A percentile compares a stretch with the other conserved stretches of the same genome.
These are phyloP conservation scores for Rhaphigaster nebulosa DNA, from an alignment of 2,888 invertebrate species.

Conservation along the genomic window DNA sequence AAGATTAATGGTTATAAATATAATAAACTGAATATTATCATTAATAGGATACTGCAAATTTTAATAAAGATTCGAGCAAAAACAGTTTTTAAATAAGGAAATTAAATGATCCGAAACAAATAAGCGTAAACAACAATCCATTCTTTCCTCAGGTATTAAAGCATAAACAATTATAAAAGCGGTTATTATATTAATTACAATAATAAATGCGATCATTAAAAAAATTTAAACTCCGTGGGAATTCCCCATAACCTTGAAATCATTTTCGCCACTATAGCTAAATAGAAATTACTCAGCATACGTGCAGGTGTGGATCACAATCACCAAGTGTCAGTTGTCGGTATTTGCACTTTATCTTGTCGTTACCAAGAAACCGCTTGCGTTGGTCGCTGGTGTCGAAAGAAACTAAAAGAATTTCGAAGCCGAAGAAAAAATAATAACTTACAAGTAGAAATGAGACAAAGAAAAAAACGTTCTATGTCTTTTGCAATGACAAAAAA, in stretches of 20 bases:
- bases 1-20: too few relatives aligned
- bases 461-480: not conserved
- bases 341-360: not conserved
- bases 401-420: not conserved
- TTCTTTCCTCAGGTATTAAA: too few relatives aligned
- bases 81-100: too few relatives aligned
- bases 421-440: not conserved
- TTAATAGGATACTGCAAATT: too few relatives aligned
- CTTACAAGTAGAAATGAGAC: not conserved
- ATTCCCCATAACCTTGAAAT: not conserved
- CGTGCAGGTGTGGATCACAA: not conserved
- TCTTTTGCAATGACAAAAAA: too few relatives aligned
- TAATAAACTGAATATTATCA: too few relatives aligned
- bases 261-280: not conserved
- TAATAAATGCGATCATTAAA: too few relatives aligned
- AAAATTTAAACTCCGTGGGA: not conserved
- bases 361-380: not conserved
- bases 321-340: not conserved
- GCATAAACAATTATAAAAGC: too few relatives aligned
- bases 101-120: too few relatives aligned
- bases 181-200: too few relatives aligned
- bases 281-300: not conserved
- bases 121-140: too few relatives aligned
- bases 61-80: too few relatives aligned
- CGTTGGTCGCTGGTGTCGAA: not conserved